Base-by-base conservation (phyloP, 2,113 vertebrate species). In the Axis porcinus region DNA sequence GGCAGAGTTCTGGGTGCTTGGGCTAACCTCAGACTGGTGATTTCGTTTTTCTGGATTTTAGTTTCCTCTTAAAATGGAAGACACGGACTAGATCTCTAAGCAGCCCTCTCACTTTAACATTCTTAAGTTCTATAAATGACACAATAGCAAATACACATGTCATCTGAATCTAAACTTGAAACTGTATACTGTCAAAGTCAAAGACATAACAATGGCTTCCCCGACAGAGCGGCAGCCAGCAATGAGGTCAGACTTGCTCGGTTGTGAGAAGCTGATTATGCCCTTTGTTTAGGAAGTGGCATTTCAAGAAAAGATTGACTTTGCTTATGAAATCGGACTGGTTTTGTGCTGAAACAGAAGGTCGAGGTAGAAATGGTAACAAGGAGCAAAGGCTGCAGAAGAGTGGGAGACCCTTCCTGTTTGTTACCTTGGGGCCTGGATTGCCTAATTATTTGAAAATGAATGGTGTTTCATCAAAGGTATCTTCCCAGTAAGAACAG, bases 381-480 rank as follows among this genome's bases (percentile, higher is more conserved):
- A 23, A 94, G 45, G 76, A 27, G 3, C 40, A 25, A 33, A n/a
- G 9, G 23, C 17, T 82, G 12, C 2, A 55, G 47, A 88, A 70
- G 58, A 36, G 52, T 55, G 55, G 6, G 5, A 57, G 27, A 55
- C 43, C 8, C 50, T 97, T 81, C 76, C 58, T 1, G 6, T 36
- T 14, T 84, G 40, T 74, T 92, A 82, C 86, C 28, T 45, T 58
- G 45, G 57, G 86, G 78, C 3, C 30, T 91, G 16, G 3, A 23
- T 79, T n/a, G 14, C 57, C 81, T 90, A 83, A 88, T 81, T 81
- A 79, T 96, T 82, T 96, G 62, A 89, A 96, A 95, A 88, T 74
- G 79, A 86, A 85, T 54, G 86, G 33, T 85, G 28, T 89, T 96
- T 94, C 36, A 76, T 85, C 60, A 96, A 95, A 83, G 47, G 85